Evolutionary conservation across 2,888 invertebrate genomes (phyloP).

Genomic region (Torymus aiolomorphi): DNA sequence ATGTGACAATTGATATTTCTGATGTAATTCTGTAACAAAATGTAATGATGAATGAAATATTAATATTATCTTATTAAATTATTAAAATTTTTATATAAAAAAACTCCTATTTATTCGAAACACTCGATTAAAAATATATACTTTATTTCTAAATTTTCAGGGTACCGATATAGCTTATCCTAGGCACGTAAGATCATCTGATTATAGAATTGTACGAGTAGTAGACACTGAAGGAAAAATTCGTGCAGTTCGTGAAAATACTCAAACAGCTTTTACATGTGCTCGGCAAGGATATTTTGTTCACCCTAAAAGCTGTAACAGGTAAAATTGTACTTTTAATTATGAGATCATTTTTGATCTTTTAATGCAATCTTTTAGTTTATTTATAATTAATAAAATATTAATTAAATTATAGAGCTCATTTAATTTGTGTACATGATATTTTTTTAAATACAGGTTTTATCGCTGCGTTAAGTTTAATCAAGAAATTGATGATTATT

Average conservation of each 20-base stretch:
- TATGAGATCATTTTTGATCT: no score
- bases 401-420: no score
- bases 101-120: background rate
- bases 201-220: constrained; percentile 84
- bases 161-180: constrained; percentile 74
- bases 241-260: constrained; percentile 84
- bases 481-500: constrained; percentile 84
- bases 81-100: no score
- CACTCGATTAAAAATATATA: background rate
- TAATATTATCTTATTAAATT: no score
- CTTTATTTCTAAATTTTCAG: constrained; percentile 67
- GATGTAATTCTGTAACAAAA: no score
- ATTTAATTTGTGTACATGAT: background rate
- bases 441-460: constrained; percentile 77
- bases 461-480: constrained; percentile 89
- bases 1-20: background rate
- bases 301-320: constrained; percentile 85
- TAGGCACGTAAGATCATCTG: constrained; percentile 80
- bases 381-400: no score
- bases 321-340: constrained; percentile 64
- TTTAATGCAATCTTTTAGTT: no score
- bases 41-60: no score
- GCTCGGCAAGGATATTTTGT: constrained; percentile 87
- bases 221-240: constrained; percentile 86
- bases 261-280: constrained; percentile 85